A percentile compares a stretch with the other conserved stretches of the same genome.
phyloP scores from a whole-genome alignment of 2,797 vertebrate species.

The Crypturellus tataupa region DNA sequence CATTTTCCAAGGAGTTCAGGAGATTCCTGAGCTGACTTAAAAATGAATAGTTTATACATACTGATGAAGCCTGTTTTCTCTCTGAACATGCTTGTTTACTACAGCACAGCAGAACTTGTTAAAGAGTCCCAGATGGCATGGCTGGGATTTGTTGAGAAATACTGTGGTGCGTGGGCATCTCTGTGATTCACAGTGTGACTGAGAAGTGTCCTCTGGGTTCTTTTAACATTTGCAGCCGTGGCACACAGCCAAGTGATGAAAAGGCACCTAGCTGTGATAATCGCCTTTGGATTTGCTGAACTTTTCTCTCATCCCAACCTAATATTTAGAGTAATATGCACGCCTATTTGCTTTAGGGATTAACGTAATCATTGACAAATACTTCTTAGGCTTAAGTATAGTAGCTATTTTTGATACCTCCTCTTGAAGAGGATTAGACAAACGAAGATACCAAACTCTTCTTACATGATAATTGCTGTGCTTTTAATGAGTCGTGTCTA shows the following conservation, averaged over 20 bases:
- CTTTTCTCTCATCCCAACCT: background rate
- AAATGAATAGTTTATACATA: background rate
- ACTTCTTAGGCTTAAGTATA: background rate
- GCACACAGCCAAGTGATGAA: background rate
- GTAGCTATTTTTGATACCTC: background rate
- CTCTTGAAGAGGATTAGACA: background rate
- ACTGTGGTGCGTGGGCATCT: background rate
- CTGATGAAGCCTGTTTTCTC: background rate
- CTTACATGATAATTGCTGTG: background rate
- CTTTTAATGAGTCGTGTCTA: background rate
- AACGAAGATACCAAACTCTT: background rate
- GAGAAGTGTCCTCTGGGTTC: background rate
- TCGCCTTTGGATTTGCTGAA: background rate
- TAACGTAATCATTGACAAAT: background rate
- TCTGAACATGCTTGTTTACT: background rate
- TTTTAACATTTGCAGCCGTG: background rate
- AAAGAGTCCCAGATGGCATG: background rate
- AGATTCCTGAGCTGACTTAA: background rate
- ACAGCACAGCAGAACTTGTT: accelerated
- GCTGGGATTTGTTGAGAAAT: background rate
- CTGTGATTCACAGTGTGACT: background rate
- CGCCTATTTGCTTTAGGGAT: conserved; percentile 6
- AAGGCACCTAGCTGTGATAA: background rate
- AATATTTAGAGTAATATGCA: background rate
- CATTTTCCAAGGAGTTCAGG: background rate